Conservation (phyloP, 2,888 invertebrate genomes). For the Rhagophthalmus giganteus region DNA sequence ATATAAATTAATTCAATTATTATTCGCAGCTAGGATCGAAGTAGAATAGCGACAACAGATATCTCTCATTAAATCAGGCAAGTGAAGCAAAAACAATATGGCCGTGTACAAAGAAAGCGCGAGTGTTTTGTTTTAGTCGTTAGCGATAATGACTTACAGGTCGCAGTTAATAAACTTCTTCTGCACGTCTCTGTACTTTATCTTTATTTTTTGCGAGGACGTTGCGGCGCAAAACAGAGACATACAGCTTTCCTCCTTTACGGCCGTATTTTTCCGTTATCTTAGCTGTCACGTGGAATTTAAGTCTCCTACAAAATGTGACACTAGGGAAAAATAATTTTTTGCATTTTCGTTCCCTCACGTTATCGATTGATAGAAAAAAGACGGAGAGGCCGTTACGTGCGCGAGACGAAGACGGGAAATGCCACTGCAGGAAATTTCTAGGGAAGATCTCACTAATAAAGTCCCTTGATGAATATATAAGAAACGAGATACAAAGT, state of each 20-base stretch:
- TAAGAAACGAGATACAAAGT: constrained; percentile 55
- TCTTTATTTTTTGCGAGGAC: constrained; percentile 21
- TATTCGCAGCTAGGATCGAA: constrained; percentile 9
- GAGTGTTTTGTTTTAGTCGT: constrained; percentile 52
- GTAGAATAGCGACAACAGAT: constrained; percentile 27
- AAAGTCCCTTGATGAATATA: constrained; percentile 55
- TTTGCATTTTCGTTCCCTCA: constrained; percentile 27
- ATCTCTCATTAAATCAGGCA: constrained; percentile 52
- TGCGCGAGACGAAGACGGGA: constrained; percentile 18
- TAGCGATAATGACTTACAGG: constrained; percentile 52
- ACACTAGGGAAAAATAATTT: constrained; percentile 51
- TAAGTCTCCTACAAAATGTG: constrained; percentile 50
- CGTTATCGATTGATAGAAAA: constrained; percentile 24
- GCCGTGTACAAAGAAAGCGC: constrained; percentile 51
- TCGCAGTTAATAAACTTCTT: constrained; percentile 41
- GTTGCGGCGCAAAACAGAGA: constrained; percentile 12
- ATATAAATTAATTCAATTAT: constrained; percentile 19
- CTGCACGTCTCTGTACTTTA: constrained; percentile 25
- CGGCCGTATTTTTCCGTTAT: constrained; percentile 36
- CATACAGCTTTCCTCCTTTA: constrained; percentile 5
- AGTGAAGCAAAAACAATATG: constrained; percentile 55
- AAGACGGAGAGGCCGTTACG: constrained; percentile 13
- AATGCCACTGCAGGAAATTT: constrained; percentile 24
- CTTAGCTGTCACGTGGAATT: constrained; percentile 47
- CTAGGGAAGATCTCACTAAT: constrained; percentile 45